Evolutionary conservation across 2,113 vertebrate species (phyloP).

Genomic region (Pyrgilauda ruficollis): DNA sequence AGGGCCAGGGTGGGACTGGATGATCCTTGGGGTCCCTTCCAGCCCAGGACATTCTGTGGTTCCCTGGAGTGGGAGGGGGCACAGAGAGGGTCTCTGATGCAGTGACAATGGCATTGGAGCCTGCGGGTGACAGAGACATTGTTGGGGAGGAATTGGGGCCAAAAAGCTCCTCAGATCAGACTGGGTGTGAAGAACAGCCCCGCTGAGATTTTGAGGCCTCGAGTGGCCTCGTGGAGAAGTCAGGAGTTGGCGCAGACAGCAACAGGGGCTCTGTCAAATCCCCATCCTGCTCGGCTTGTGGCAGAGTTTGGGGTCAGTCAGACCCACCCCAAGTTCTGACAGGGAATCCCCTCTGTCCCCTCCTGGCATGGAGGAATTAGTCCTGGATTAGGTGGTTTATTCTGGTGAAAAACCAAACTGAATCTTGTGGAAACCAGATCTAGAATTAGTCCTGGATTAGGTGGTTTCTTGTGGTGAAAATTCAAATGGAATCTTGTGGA

Average conservation of each 20-base stretch:
- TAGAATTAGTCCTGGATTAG: no score
- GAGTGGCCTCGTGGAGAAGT: neutral
- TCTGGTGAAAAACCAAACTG: no score
- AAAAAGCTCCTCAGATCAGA: neutral
- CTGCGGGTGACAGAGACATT: neutral
- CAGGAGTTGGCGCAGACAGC: neutral
- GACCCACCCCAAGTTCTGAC: accelerated
- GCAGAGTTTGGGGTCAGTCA: neutral
- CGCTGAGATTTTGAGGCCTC: neutral
- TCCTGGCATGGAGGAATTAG: neutral
- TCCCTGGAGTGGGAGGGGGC: neutral
- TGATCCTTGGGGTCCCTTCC: neutral
- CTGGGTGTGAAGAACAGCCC: neutral
- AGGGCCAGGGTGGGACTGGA: neutral
- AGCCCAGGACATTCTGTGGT: neutral
- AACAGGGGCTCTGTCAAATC: neutral
- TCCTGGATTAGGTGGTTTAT: no score
- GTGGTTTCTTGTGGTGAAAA: neutral
- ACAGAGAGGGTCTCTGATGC: neutral
- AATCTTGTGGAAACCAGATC: no score
- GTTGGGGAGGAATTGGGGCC: accelerated
- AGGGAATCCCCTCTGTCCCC: neutral
- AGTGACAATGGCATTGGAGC: neutral
- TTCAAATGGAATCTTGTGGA: neutral
- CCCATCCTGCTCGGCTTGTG: accelerated